Evolutionary conservation across 1,140 invertebrate genomes (phyloP), one percentile per base, ranked within the genome.

Genomic region (Sarcophaga bullata): DNA sequence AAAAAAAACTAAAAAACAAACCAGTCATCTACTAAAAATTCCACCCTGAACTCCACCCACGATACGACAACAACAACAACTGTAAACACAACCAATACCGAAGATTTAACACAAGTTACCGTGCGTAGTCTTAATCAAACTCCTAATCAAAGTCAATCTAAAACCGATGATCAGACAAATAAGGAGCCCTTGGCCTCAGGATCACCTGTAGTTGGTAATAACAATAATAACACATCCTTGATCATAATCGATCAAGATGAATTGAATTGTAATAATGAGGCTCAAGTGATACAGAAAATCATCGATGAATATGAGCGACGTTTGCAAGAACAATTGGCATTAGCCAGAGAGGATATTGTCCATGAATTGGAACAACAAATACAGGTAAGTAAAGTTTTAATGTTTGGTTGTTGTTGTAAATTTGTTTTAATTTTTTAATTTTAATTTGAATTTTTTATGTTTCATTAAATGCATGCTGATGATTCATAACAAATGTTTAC

Each of bases 291-390:
- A 80, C 85, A 90, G 84, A 88, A 91, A 80, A 89, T 91, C 85
- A 88, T 90, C 84, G 86, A 90, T 87, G 87, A 91, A 89, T 88
- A 91, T 85, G 86, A 92, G 85, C 82, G 89, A 83, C 84, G 91
- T 83, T 88, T 94, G 82, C 91, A 93, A 85, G 92, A 94, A 85
- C 93, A 94, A 87, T 88, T 94, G 78, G 89, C 90, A 54, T 86
- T 93, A 84, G 93, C 93, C 80, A 92, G 92, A 81, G 90, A 91
- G 84, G 93, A 94, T 84, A 92, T 94, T 84, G 88, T 93, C 84
- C 91, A 91, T 84, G 92, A 91, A 81, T 87, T 94, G 84, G 92
- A 93, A 89, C 89, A 91, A 80, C 92, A 93, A 84, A 92, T 94
- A 85, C 92, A 93, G 92, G 93, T 93, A 91, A 91, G 86, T 87